Evolutionary conservation across 2,888 invertebrate species (phyloP).

Genomic region (Notocelia uddmanniana): DNA sequence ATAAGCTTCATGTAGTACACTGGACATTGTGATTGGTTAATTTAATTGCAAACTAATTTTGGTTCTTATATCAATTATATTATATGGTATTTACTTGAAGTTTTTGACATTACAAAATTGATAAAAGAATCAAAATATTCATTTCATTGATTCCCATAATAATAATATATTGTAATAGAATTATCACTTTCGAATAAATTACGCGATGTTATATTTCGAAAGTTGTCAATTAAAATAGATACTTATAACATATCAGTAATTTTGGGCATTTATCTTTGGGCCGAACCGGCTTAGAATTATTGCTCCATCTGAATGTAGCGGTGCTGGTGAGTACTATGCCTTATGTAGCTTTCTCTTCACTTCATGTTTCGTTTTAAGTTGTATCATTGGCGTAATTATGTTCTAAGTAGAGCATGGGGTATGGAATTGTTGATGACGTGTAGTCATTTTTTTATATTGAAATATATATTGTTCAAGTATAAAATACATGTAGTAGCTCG

Average conservation of each 20-base stretch:
- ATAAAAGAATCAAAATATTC: conserved; percentile 42
- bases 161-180: conserved; percentile 40
- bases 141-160: conserved; percentile 48
- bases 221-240: conserved; percentile 46
- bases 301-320: conserved; percentile 63
- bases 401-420: background rate
- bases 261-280: conserved; percentile 37
- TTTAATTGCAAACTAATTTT: conserved; percentile 11
- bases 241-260: conserved; percentile 39
- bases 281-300: conserved; percentile 44
- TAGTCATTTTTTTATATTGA: background rate
- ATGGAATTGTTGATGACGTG: background rate
- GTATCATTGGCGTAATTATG: conserved; percentile 30
- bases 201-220: conserved; percentile 31
- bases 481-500: background rate
- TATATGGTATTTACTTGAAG: background rate
- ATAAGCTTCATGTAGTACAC: conserved; percentile 33
- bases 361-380: conserved; percentile 34
- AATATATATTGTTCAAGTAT: background rate
- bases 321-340: conserved; percentile 59
- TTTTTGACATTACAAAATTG: conserved; percentile 28
- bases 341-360: conserved; percentile 48
- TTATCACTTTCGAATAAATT: conserved; percentile 46
- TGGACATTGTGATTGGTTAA: conserved; percentile 26
- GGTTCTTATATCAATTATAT: conserved; percentile 35